These are phyloP conservation scores for Phytoseiulus persimilis DNA, from an alignment of 2,888 invertebrate genomes.

Conservation along the genomic window DNA sequence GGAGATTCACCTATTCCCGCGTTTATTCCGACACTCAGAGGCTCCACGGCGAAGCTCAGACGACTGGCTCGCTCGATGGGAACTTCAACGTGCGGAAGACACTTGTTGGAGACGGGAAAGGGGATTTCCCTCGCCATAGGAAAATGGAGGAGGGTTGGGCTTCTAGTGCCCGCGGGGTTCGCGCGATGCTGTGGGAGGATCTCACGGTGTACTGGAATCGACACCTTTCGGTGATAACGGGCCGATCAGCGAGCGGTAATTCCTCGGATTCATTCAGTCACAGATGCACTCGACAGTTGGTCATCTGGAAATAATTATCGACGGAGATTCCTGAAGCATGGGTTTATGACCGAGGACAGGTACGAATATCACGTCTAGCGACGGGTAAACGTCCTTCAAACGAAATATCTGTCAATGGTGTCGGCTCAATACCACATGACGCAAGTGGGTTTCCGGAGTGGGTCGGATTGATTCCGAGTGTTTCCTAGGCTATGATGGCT, in stretches of 20 bases:
- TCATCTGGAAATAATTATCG: not conserved
- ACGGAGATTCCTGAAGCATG: not conserved
- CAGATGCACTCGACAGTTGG: not conserved
- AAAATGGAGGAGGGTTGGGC: not conserved
- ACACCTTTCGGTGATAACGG: not conserved
- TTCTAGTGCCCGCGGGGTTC: not conserved
- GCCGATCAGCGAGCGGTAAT: not conserved
- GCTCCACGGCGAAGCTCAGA: not conserved
- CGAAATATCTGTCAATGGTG: not conserved
- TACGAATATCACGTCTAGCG: not conserved
- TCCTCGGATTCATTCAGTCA: not conserved
- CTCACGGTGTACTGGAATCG: not conserved
- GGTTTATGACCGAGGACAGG: not conserved
- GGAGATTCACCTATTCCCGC: not conserved
- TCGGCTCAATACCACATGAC: not conserved
- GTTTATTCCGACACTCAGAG: not conserved
- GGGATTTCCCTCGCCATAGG: not conserved
- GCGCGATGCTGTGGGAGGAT: not conserved
- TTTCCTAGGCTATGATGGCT: no score
- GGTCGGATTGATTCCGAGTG: no score
- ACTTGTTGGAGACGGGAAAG: constrained; percentile 5
- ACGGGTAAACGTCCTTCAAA: not conserved
- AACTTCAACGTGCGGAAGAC: not conserved
- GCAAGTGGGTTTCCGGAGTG: no score
- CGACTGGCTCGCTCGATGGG: not conserved